Base-by-base conservation (phyloP, 1,140 invertebrate species). In the Cyphomyrmex costatus region DNA sequence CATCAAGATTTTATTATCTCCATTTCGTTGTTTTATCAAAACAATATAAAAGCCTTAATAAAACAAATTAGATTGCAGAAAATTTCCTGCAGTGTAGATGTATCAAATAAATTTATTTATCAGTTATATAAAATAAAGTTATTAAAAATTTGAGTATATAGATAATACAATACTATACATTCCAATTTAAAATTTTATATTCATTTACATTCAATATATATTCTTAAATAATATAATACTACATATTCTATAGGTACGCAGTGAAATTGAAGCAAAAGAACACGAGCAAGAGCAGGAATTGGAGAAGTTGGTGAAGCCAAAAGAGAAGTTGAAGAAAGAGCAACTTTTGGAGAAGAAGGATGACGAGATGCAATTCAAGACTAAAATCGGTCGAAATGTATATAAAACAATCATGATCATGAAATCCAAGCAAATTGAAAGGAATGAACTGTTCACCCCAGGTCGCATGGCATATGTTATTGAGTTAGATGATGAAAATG, bases 391-490 rank as follows among this genome's bases (percentile, higher is more conserved):
- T 0, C 96, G 96, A 66, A 97, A 97, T 89, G 96, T 98, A 65
- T 97, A 97, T 92, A 97, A 97, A 92, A 96, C 97, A 4, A 94
- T 97, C 5, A 95, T 96, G 91, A 95, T 96, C 1, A 96, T 97
- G 92, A 96, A 96, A 86, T 97, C 96, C 0, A 97, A 97, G 87
- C 96, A 97, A 79, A 96, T 98, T 65, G 97, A 98, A 58, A 96
- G 98, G 60, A 99, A 99, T 94, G 99, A 99, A 91, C 93, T 99
- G n/a, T 99, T 99, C 95, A 97, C 98, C 5, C 98, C 98, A 0
- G 98, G 98, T 0, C 96, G 99, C 19, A 99, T 99, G 99, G 99
- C 99, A 0, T 99, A 99, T 93, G 97, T 99, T 2, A 98, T 99
- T 70, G 99, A 99, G 92, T 94, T 99, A 83, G 96, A 98, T 85